Conservation (phyloP, 2,797 vertebrate genomes). For the Macropus fuliginosus region DNA sequence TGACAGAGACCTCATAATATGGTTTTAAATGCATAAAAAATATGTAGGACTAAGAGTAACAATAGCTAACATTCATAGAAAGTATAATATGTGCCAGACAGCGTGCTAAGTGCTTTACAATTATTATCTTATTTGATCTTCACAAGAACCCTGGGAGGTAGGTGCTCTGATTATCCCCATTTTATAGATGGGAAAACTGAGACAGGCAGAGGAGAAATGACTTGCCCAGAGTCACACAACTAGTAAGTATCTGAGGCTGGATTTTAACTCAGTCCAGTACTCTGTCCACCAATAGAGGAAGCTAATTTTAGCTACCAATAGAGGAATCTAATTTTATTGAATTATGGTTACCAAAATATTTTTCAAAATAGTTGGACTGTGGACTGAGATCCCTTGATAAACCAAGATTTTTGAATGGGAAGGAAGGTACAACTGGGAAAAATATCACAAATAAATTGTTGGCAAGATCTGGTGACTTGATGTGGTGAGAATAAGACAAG, state of each 20-base stretch:
- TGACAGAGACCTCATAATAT: not conserved
- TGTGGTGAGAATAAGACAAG: not conserved
- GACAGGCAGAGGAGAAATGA: not conserved
- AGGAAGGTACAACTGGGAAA: not conserved
- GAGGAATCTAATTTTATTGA: not conserved
- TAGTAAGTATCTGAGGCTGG: not conserved
- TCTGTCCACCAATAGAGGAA: not conserved
- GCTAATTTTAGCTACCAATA: not conserved
- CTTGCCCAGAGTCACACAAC: not conserved
- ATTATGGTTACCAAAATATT: not conserved
- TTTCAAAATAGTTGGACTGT: not conserved
- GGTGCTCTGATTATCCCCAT: not conserved
- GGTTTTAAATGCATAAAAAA: not conserved
- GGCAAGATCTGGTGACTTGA: not conserved
- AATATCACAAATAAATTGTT: constrained; percentile 15
- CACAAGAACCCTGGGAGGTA: not conserved
- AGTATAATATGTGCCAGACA: not conserved
- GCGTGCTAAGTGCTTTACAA: not conserved
- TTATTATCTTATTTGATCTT: not conserved
- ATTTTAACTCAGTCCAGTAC: not conserved
- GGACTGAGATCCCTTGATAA: not conserved
- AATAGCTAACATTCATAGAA: too few species aligned
- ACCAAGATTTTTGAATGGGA: constrained; percentile 29
- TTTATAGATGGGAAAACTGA: not conserved
- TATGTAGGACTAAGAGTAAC: not conserved